Evolutionary conservation across 2,888 invertebrate species (phyloP).

Genomic region (Cryptophagus acutangulus): DNA sequence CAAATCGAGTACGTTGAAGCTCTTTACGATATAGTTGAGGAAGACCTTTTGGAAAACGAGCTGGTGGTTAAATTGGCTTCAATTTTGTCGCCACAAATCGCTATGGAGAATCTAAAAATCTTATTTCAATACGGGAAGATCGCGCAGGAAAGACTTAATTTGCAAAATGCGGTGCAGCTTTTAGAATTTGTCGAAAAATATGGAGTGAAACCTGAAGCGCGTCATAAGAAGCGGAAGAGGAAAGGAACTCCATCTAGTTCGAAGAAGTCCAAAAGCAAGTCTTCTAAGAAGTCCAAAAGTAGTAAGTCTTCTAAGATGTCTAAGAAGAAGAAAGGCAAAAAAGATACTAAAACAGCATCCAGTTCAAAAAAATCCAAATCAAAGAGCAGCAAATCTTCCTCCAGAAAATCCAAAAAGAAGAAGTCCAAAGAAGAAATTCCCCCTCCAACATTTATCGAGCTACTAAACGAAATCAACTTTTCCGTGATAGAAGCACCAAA

Average conservation of each 20-base stretch:
- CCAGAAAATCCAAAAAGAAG: neutral
- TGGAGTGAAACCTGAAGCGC: constrained; percentile 14
- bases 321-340: constrained; percentile 6
- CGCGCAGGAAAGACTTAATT: constrained; percentile 19
- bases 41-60: constrained; percentile 27
- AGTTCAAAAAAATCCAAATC: too few species aligned
- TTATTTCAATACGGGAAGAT: constrained; percentile 28
- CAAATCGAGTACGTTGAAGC: constrained; percentile 30
- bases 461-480: neutral
- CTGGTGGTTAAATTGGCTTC: too few species aligned
- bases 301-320: too few species aligned
- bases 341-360: neutral
- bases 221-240: constrained; percentile 10
- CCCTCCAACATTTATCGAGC: too few species aligned
- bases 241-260: too few species aligned
- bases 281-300: too few species aligned
- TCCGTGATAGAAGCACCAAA: too few species aligned
- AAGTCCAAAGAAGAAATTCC: constrained; percentile 1
- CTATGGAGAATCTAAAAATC: too few species aligned
- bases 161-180: constrained; percentile 15
- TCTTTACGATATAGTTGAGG: constrained; percentile 32
- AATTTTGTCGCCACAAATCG: too few species aligned
- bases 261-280: too few species aligned
- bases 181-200: constrained; percentile 20
- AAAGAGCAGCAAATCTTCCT: too few species aligned